Percentiles rank a stretch among this genome's conserved stretches.
Conservation (phyloP, 1,140 invertebrate genomes). For the Hycleus phaleratus region DNA sequence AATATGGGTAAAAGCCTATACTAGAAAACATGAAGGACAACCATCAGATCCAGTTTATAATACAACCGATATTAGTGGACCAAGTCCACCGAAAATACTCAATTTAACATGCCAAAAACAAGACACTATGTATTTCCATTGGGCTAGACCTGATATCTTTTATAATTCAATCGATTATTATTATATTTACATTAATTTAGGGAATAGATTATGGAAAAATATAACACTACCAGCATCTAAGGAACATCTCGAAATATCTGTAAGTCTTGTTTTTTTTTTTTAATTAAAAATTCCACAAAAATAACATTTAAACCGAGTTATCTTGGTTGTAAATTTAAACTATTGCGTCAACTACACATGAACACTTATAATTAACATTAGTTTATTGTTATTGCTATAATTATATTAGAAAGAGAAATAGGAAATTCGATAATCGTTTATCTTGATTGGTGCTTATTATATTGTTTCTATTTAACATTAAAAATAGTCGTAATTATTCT, state of each 20-base stretch:
- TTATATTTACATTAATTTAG: slow-evolving; percentile 63
- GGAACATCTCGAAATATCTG: slow-evolving; percentile 53
- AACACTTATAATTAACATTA: no score
- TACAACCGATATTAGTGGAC: slow-evolving; percentile 72
- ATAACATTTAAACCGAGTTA: no score
- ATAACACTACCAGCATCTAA: slow-evolving; percentile 52
- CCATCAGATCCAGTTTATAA: slow-evolving; percentile 63
- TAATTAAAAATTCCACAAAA: no score
- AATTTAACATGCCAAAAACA: slow-evolving; percentile 74
- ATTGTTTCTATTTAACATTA: no score
- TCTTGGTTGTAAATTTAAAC: no score
- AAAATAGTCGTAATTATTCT: no score
- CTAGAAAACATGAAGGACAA: slow-evolving; percentile 63
- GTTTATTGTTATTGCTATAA: no score
- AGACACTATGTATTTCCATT: slow-evolving; percentile 71
- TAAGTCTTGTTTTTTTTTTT: slow-evolving; percentile 35
- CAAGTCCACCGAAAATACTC: slow-evolving; percentile 67
- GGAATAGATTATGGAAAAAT: slow-evolving; percentile 51
- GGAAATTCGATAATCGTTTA: no score
- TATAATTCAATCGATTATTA: slow-evolving; percentile 74
- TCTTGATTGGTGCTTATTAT: no score
- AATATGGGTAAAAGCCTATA: slow-evolving; percentile 76
- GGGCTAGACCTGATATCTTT: slow-evolving; percentile 65
- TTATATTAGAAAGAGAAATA: no score
- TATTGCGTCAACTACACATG: no score